Conservation (phyloP, 1,140 invertebrate species). For the Bombus haemorrhoidalis region DNA sequence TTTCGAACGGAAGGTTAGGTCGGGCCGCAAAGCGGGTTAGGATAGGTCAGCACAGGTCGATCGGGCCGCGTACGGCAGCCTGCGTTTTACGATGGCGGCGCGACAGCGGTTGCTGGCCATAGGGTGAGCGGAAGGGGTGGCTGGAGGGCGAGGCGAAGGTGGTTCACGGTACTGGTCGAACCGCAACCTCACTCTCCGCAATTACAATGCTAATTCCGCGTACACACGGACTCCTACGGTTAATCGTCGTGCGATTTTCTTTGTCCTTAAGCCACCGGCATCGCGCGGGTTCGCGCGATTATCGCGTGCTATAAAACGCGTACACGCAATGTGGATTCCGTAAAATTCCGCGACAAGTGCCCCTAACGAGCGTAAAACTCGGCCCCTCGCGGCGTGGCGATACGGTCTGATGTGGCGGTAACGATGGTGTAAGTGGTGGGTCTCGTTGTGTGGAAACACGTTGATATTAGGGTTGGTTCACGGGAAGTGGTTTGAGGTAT, state of each 20-base stretch:
- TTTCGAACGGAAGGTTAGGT: constrained; percentile 36
- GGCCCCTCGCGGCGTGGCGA: neutral
- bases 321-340: constrained; percentile 13
- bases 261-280: constrained; percentile 23
- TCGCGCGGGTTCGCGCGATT: constrained; percentile 18
- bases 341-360: constrained; percentile 8
- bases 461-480: neutral
- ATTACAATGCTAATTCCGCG: constrained; percentile 70
- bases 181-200: constrained; percentile 57
- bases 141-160: constrained; percentile 3
- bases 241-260: constrained; percentile 63
- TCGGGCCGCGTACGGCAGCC: constrained; percentile 48
- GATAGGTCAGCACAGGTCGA: constrained; percentile 62
- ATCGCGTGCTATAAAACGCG: constrained; percentile 20
- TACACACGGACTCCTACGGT: constrained; percentile 51
- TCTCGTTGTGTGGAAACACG: neutral
- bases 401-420: neutral
- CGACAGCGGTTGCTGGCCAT: constrained; percentile 29
- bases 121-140: neutral
- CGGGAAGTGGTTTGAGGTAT: neutral
- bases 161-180: constrained; percentile 42
- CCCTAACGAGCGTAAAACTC: constrained; percentile 41
- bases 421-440: constrained; percentile 5
- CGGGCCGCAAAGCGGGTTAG: constrained; percentile 35
- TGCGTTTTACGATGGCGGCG: constrained; percentile 64